Percentiles rank a stretch among this genome's conserved stretches.
phyloP scores from a whole-genome alignment of 2,113 vertebrate species.

The Pristiophorus japonicus region DNA sequence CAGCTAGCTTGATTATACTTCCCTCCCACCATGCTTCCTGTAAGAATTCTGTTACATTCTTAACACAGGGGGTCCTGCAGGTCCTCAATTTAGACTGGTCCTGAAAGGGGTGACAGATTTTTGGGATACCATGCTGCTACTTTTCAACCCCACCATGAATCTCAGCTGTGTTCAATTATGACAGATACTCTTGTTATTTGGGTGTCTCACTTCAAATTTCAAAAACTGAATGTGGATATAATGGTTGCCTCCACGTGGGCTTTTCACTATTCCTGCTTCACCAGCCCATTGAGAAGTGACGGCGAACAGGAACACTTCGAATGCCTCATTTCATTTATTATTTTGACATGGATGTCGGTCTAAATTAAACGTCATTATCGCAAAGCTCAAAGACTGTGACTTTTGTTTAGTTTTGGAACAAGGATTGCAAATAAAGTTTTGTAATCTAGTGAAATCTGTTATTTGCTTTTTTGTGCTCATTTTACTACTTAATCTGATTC shows the following conservation, averaged over 20 bases:
- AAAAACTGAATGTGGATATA: neutral
- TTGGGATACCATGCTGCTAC: neutral
- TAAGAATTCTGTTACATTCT: neutral
- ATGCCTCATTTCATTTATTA: neutral
- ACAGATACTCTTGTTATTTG: neutral
- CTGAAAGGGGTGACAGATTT: neutral
- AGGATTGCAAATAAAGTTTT: neutral
- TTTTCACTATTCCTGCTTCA: neutral
- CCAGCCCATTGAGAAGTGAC: neutral
- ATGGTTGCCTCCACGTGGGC: neutral
- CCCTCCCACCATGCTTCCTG: neutral
- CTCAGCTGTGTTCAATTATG: neutral
- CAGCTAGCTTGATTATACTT: neutral
- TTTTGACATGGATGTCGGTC: neutral
- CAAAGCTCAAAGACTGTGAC: neutral
- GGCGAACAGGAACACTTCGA: neutral
- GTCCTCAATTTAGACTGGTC: neutral
- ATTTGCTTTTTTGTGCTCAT: neutral
- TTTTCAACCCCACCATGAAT: neutral
- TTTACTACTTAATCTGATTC: neutral
- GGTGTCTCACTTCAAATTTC: neutral
- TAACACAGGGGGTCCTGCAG: neutral
- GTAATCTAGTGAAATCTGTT: neutral
- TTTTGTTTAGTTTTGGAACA: neutral
- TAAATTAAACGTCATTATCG: neutral